Evolutionary conservation across 2,113 vertebrate genomes (phyloP), one percentile per base, ranked within the genome.

Genomic region (Sakesphorus luctuosus): DNA sequence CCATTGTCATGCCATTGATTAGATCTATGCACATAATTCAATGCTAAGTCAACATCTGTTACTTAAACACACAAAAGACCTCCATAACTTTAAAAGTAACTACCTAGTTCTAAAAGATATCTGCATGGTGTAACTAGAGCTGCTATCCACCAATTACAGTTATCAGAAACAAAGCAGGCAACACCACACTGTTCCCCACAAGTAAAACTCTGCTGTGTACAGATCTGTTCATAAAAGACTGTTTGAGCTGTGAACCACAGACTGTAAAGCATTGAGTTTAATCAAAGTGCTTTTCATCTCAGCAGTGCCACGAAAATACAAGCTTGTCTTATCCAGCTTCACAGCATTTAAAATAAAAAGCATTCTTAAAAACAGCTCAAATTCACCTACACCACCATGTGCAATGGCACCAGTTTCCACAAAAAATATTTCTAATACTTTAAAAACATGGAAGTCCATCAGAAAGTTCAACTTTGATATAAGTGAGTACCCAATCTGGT

Each of bases 1-100:
- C 15, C 14, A 3, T 8, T 90, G 53, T 74, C n/a, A 38, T 72
- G n/a, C 5, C 24, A 76, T 1, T 65, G 10, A 59, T 49, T 29
- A 75, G 20, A 21, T 67, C 3, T 11, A 33, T 5, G 1, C 3
- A 89, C 3, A 4, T 49, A 43, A 73, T 38, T 72, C 1, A 0
- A 35, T 38, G 5, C 4, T 38, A 63, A 50, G 5, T 24, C 23
- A 63, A 68, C 3, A 6, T 19, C 49, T 31, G 63, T 73, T 66
- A 73, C 9, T 58, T 24, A 44, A 80, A 68, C 21, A 72, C 5
- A 6, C 6, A 50, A 46, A 49, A 47, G 4, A 40, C 4, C 8
- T 66, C n/a, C 25, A 10, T 14, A 73, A 36, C 12, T 77, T 66
- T 74, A 19, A 11, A 63, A 12, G 4, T 47, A 31, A 49, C 14